Evolutionary conservation across 2,797 vertebrate species (phyloP).

Genomic region (Geotria australis): DNA sequence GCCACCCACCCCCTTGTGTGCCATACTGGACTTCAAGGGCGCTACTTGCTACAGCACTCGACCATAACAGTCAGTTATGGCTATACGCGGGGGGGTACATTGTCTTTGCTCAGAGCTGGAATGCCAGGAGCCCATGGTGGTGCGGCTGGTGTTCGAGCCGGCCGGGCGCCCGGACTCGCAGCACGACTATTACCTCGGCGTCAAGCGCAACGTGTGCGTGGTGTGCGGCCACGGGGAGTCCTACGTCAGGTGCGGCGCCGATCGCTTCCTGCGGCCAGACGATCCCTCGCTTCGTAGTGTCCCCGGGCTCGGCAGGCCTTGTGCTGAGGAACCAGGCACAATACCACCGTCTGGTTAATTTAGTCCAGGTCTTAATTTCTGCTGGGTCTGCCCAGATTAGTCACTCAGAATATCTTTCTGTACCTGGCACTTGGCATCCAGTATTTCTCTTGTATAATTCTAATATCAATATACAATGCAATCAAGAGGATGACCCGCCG

Average conservation of each 20-base stretch:
- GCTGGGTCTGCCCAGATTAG: background rate
- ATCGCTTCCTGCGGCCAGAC: background rate
- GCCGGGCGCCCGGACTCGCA: conserved; percentile 73
- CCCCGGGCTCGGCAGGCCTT: background rate
- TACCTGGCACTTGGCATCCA: no score
- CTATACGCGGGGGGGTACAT: background rate
- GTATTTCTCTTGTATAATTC: no score
- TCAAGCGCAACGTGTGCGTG: conserved; percentile 89
- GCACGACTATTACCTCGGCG: conserved; percentile 68
- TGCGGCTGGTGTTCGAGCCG: conserved; percentile 65
- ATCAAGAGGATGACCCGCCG: no score
- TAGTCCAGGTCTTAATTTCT: background rate
- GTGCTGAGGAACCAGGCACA: no score
- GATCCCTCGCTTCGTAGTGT: background rate
- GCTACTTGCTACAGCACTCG: no score
- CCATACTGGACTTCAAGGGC: no score
- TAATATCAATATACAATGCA: no score
- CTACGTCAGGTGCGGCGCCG: conserved; percentile 42
- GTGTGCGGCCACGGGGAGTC: conserved; percentile 78
- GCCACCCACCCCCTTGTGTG: no score
- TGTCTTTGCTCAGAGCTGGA: conserved; percentile 27
- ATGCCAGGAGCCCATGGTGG: conserved; percentile 59
- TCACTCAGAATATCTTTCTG: background rate
- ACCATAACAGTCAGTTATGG: no score
- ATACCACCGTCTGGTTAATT: background rate